Evolutionary conservation across 2,113 vertebrate genomes (phyloP).

Genomic region (Vanacampus margaritifer): DNA sequence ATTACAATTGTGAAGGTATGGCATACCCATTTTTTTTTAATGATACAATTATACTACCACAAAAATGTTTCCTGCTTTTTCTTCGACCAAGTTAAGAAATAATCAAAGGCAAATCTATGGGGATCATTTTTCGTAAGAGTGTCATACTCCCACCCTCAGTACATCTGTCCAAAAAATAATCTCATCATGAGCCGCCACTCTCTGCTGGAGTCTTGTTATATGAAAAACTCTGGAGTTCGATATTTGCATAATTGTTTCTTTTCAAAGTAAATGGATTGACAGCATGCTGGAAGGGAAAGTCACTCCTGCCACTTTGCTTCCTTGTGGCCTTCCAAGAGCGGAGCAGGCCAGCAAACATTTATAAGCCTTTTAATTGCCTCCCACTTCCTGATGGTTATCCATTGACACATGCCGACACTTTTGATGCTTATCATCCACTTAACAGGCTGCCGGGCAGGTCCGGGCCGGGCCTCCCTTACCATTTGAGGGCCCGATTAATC

Average conservation of each 20-base stretch:
- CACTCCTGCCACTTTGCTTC: not conserved
- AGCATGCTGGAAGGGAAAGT: not conserved
- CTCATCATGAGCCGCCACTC: not conserved
- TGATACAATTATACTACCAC: not conserved
- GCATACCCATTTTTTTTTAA: not conserved
- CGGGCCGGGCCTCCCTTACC: not conserved
- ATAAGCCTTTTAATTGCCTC: not conserved
- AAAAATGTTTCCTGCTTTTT: not conserved
- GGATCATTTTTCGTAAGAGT: not conserved
- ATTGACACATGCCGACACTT: conserved; percentile 1
- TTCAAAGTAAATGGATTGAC: not conserved
- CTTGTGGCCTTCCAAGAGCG: not conserved
- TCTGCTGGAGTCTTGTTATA: not conserved
- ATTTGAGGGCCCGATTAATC: not conserved
- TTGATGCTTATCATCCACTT: conserved; percentile 6
- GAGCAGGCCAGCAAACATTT: not conserved
- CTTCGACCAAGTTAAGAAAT: not conserved
- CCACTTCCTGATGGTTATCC: conserved; percentile 1
- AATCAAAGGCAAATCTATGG: not conserved
- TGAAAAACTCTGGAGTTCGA: not conserved
- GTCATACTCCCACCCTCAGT: not conserved
- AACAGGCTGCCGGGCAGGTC: not conserved
- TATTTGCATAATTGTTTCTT: not conserved
- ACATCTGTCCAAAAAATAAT: not conserved
- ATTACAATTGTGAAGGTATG: too few species aligned